Evolutionary conservation across 1,140 invertebrate species (phyloP).

Genomic region (Zaprionus nigranus): DNA sequence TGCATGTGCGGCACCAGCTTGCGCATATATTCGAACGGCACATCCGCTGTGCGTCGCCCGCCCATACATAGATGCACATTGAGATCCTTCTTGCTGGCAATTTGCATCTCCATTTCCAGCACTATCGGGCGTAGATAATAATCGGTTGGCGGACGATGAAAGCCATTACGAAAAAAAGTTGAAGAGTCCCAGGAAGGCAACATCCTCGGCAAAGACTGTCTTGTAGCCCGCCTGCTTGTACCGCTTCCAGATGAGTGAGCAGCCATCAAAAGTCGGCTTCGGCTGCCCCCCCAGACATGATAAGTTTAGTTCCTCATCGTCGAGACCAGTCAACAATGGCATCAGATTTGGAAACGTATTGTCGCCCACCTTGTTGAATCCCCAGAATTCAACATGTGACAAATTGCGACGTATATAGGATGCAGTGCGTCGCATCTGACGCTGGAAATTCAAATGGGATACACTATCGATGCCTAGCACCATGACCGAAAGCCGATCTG

Average conservation of each 20-base stretch:
- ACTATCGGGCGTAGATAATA: constrained; percentile 92
- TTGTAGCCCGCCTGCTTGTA: constrained; percentile 89
- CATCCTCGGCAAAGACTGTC: constrained; percentile 92
- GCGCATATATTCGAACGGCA: constrained; percentile 83
- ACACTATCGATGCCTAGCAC: constrained; percentile 94
- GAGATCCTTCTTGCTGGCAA: constrained; percentile 69
- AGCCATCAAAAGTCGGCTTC: constrained; percentile 87
- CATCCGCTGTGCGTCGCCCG: constrained; percentile 84
- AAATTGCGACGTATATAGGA: constrained; percentile 86
- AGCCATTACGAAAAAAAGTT: constrained; percentile 91
- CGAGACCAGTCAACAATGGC: constrained; percentile 89
- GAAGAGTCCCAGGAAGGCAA: constrained; percentile 89
- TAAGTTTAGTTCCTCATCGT: constrained; percentile 86
- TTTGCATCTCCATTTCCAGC: constrained; percentile 86
- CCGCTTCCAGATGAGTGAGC: constrained; percentile 92
- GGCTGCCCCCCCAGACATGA: constrained; percentile 86
- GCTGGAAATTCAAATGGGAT: constrained; percentile 92
- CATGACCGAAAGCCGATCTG: constrained; percentile 86
- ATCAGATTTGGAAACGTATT: constrained; percentile 94
- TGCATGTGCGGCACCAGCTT: constrained; percentile 70
- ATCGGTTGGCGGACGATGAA: constrained; percentile 91
- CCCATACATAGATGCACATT: constrained; percentile 86
- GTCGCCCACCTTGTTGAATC: constrained; percentile 93
- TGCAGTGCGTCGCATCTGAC: constrained; percentile 91
- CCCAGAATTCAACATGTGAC: constrained; percentile 89